phyloP scores from a whole-genome alignment of 1,140 invertebrate genomes.

The Sinella curviseta region DNA sequence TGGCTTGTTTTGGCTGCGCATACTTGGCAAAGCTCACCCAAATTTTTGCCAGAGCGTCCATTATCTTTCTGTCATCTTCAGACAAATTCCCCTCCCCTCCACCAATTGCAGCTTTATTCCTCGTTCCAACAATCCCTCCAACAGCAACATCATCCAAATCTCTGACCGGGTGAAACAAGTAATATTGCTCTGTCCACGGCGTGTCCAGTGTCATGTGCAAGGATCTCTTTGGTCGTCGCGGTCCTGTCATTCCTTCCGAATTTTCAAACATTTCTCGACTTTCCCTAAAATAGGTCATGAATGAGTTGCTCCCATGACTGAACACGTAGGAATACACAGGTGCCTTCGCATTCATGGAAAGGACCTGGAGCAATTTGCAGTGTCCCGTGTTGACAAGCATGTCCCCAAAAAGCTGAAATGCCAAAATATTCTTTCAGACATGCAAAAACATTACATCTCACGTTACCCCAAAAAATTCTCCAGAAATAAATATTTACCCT shows the following conservation, averaged over 20 bases:
- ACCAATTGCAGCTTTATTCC: neutral
- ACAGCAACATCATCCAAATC: neutral
- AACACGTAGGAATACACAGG: constrained; percentile 8
- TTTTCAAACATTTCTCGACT: neutral
- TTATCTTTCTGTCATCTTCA: constrained; percentile 23
- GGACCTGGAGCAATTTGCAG: neutral
- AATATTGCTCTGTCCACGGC: constrained; percentile 35
- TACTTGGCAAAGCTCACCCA: constrained; percentile 41
- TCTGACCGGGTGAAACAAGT: constrained; percentile 30
- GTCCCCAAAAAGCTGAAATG: constrained; percentile 34
- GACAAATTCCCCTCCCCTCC: neutral
- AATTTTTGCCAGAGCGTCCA: constrained; percentile 31
- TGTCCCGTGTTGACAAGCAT: constrained; percentile 32
- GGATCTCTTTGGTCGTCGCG: neutral
- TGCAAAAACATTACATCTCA: too few species aligned
- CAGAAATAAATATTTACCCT: too few species aligned
- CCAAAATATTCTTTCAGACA: neutral
- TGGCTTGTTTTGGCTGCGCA: neutral
- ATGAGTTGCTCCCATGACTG: neutral
- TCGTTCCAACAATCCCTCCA: too few species aligned
- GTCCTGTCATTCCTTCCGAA: neutral
- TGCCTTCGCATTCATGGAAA: neutral
- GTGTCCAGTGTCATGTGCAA: constrained; percentile 13
- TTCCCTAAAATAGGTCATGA: neutral
- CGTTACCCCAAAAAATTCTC: too few species aligned